Evolutionary conservation across 2,888 invertebrate species (phyloP).

Genomic region (Autographa pulchrina): DNA sequence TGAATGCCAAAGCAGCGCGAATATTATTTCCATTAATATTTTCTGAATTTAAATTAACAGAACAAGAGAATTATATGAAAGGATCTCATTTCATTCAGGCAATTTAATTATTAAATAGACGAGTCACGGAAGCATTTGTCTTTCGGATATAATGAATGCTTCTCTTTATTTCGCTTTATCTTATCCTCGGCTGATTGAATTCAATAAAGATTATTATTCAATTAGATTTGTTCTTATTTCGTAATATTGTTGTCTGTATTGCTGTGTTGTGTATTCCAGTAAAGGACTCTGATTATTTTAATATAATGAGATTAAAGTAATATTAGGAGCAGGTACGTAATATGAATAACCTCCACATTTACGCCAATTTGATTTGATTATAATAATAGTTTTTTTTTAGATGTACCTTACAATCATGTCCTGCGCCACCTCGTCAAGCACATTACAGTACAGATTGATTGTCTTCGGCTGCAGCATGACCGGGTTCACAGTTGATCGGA

Average conservation of each 20-base stretch:
- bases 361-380: too few relatives aligned
- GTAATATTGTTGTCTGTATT: neutral
- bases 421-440: conserved; percentile 91
- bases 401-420: conserved; percentile 91
- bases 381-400: too few relatives aligned
- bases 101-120: conserved; percentile 28
- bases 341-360: too few relatives aligned
- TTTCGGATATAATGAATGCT: conserved; percentile 26
- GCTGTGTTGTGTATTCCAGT: neutral
- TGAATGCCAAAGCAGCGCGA: neutral
- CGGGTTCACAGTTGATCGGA: conserved; percentile 93
- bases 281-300: neutral
- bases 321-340: too few relatives aligned
- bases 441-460: conserved; percentile 91
- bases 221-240: neutral
- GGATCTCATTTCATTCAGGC: conserved; percentile 10
- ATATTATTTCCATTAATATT: neutral
- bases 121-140: conserved; percentile 24
- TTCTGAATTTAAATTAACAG: neutral
- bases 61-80: conserved; percentile 3
- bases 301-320: neutral
- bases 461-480: conserved; percentile 93
- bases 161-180: conserved; percentile 32
- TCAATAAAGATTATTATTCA: conserved; percentile 20
- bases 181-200: conserved; percentile 19